Conservation (phyloP, 2,113 vertebrate genomes). For the Psittacus erithacus region DNA sequence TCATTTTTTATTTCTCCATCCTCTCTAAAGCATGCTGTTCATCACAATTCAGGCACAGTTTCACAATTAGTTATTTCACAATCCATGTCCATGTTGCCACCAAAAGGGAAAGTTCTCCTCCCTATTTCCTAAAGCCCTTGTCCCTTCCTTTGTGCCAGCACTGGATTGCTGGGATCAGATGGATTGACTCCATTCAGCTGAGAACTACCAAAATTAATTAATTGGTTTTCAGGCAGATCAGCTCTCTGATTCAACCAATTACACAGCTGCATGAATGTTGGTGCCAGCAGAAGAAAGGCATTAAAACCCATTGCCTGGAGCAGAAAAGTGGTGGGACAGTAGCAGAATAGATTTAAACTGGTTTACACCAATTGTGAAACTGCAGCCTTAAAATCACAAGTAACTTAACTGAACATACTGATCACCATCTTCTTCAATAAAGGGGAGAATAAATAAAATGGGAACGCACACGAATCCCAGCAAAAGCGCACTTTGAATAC, state of each 20-base stretch:
- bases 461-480: neutral
- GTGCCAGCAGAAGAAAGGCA: conserved; percentile 30
- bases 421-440: neutral
- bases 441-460: neutral
- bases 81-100: neutral
- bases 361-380: conserved; percentile 3
- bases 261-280: neutral
- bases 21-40: conserved; percentile 8
- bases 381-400: neutral
- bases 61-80: conserved; percentile 45
- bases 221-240: conserved; percentile 44
- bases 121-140: neutral
- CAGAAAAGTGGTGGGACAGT: conserved; percentile 22
- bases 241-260: conserved; percentile 20
- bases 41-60: conserved; percentile 33
- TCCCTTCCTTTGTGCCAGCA: neutral
- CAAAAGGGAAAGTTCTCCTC: conserved; percentile 52
- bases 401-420: neutral
- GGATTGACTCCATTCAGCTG: conserved; percentile 22
- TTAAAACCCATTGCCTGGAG: neutral
- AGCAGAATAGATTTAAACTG: conserved; percentile 6
- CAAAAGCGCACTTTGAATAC: neutral
- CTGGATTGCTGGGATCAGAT: conserved; percentile 34
- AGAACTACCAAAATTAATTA: conserved; percentile 55
- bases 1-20: conserved; percentile 50